Evolutionary conservation across 2,797 vertebrate species (phyloP).

Genomic region (Myotis myotis): DNA sequence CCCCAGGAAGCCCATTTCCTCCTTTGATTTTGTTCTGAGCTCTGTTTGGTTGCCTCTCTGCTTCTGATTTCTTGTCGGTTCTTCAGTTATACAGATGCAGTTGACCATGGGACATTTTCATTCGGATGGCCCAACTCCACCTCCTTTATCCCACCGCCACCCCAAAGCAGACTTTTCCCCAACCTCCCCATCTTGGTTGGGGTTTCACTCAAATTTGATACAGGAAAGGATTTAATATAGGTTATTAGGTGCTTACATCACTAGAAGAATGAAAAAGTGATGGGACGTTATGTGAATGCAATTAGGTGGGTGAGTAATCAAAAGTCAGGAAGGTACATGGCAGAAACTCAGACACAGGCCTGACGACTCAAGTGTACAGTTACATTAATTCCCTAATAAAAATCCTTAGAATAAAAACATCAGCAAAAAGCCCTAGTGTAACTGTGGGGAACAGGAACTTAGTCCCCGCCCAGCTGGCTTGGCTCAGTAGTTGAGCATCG

Average conservation of each 20-base stretch:
- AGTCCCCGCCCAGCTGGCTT: too few species aligned
- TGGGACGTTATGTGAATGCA: neutral
- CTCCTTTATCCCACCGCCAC: neutral
- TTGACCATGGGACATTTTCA: neutral
- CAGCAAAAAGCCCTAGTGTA: neutral
- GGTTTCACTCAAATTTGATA: neutral
- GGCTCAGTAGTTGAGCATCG: too few species aligned
- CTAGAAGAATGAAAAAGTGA: neutral
- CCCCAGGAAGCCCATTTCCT: neutral
- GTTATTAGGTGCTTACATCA: neutral
- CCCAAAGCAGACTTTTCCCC: neutral
- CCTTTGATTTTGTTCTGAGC: neutral
- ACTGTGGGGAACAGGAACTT: neutral
- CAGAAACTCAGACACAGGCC: neutral
- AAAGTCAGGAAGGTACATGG: neutral
- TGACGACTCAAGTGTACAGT: neutral
- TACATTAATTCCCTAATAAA: neutral
- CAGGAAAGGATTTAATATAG: neutral
- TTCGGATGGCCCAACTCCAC: neutral
- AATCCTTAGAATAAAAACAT: neutral
- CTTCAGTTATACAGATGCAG: neutral
- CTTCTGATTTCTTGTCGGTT: constrained; percentile 3
- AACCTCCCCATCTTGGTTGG: too few species aligned
- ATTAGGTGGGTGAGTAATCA: too few species aligned
- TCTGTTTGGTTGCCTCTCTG: neutral